Percentiles rank a stretch among this genome's conserved stretches.
These are phyloP conservation scores for Lissocephala sabroskyi DNA, from an alignment of 2,888 invertebrate species.

Conservation along the genomic window DNA sequence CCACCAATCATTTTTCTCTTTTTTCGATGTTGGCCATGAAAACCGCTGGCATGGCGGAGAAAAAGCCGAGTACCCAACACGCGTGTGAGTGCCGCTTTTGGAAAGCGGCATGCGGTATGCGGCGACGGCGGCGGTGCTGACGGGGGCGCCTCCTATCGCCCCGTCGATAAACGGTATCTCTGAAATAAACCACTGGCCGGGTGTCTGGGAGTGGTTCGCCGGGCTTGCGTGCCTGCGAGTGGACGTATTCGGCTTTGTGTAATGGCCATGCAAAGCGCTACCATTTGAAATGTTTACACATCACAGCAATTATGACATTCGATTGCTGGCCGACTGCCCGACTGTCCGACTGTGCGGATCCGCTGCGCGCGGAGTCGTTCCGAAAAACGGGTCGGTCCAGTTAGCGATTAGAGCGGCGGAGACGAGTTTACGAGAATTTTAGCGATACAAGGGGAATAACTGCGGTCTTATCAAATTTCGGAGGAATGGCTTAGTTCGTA, in stretches of 20 bases:
- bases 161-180: slow-evolving; percentile 25
- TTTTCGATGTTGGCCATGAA: slow-evolving; percentile 51
- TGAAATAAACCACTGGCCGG: background rate
- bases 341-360: slow-evolving; percentile 23
- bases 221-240: background rate
- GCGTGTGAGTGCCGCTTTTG: slow-evolving; percentile 8
- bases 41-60: slow-evolving; percentile 15
- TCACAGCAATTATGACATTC: slow-evolving; percentile 37
- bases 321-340: background rate
- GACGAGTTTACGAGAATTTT: too few species aligned
- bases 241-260: slow-evolving; percentile 10
- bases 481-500: too few species aligned
- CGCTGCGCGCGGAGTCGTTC: too few species aligned
- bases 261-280: slow-evolving; percentile 7
- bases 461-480: too few species aligned
- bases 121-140: slow-evolving; percentile 8
- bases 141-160: background rate
- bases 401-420: too few species aligned
- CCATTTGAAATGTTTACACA: slow-evolving; percentile 45
- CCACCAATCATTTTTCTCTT: slow-evolving; percentile 28
- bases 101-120: slow-evolving; percentile 28
- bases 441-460: too few species aligned
- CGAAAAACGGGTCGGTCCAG: too few species aligned
- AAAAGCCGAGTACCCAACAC: slow-evolving; percentile 41
- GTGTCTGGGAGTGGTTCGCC: too few species aligned